Evolutionary conservation across 2,797 vertebrate species (phyloP).

Genomic region (Hydrolagus colliei): DNA sequence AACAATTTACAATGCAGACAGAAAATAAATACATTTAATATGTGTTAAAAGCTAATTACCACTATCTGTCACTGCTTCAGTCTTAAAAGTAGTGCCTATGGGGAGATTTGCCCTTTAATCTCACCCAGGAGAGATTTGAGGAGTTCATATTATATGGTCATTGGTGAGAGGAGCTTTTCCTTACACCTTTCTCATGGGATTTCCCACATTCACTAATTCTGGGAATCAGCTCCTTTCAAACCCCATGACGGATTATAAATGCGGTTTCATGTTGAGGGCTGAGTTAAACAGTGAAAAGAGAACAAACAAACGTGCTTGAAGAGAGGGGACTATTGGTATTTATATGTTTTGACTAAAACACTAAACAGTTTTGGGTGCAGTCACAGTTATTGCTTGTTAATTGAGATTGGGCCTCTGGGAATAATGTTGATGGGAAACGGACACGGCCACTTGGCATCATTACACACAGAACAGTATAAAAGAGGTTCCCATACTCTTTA

Average conservation of each 20-base stretch:
- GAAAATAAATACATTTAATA: not conserved
- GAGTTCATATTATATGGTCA: too few relatives aligned
- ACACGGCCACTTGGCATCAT: not conserved
- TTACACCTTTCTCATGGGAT: too few relatives aligned
- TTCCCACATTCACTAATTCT: too few relatives aligned
- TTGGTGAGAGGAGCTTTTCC: too few relatives aligned
- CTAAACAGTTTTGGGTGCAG: not conserved
- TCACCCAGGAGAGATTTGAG: not conserved
- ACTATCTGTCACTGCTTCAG: not conserved
- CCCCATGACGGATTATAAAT: too few relatives aligned
- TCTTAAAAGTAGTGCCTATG: not conserved
- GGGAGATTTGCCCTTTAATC: not conserved
- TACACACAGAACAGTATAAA: not conserved
- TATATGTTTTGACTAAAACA: not conserved
- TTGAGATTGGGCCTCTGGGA: not conserved
- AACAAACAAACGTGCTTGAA: too few relatives aligned
- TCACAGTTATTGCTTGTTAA: not conserved
- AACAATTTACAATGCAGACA: too few relatives aligned
- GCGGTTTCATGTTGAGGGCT: too few relatives aligned
- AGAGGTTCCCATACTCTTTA: too few relatives aligned
- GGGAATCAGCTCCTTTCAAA: too few relatives aligned
- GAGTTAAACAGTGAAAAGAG: too few relatives aligned
- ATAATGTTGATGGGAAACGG: not conserved
- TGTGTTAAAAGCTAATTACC: not conserved
- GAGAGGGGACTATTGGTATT: too few relatives aligned